Evolutionary conservation across 2,113 vertebrate species (phyloP).

Genomic region (Larimichthys polyactis): DNA sequence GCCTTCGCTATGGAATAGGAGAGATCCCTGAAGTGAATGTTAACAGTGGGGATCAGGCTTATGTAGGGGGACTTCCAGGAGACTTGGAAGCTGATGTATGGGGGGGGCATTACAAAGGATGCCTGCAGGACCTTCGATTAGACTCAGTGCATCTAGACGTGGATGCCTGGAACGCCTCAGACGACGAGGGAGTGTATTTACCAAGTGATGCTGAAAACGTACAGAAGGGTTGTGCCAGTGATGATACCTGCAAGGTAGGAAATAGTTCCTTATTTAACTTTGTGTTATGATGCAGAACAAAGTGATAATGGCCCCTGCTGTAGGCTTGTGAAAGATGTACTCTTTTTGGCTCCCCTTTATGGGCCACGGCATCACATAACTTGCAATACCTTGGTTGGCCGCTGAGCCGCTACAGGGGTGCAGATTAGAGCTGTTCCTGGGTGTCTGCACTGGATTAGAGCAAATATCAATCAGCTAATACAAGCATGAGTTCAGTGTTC

Average conservation of each 20-base stretch:
- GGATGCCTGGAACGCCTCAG: slow-evolving; percentile 53
- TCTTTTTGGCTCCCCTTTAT: too few species aligned
- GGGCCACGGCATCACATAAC: too few species aligned
- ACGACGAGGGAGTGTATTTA: slow-evolving; percentile 57
- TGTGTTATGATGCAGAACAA: background rate
- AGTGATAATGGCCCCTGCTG: background rate
- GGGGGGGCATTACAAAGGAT: slow-evolving; percentile 93
- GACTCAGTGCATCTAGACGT: slow-evolving; percentile 80
- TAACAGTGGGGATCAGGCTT: slow-evolving; percentile 73
- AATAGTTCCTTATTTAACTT: background rate
- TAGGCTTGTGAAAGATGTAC: too few species aligned
- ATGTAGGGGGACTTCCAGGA: slow-evolving; percentile 85
- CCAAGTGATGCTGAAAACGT: slow-evolving; percentile 77
- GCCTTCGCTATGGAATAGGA: slow-evolving; percentile 77
- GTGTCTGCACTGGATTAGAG: too few species aligned
- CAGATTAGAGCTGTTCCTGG: too few species aligned
- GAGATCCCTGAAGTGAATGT: slow-evolving; percentile 73
- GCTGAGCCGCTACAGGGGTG: too few species aligned
- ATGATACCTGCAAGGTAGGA: slow-evolving; percentile 89
- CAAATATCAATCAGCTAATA: too few species aligned
- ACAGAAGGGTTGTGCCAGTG: slow-evolving; percentile 87
- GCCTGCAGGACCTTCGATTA: slow-evolving; percentile 91
- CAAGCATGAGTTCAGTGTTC: too few species aligned
- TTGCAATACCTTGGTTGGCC: too few species aligned
- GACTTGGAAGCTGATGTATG: slow-evolving; percentile 69